A percentile compares a stretch with the other conserved stretches of the same genome.
Conservation (phyloP, 2,797 vertebrate genomes). For the Pseudopleuronectes americanus region DNA sequence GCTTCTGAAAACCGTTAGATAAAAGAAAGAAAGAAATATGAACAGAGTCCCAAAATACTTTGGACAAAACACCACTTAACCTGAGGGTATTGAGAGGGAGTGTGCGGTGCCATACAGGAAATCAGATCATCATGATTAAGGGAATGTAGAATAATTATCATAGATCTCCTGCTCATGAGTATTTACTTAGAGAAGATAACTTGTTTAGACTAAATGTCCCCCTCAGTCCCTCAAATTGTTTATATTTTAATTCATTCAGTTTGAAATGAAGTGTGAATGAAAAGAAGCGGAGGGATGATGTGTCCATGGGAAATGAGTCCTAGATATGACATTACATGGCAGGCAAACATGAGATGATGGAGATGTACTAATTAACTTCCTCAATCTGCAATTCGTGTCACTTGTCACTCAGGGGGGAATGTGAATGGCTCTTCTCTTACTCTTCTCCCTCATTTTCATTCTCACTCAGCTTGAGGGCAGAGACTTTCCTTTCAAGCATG, state of each 20-base stretch:
- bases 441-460: constrained; percentile 45
- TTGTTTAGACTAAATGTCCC: no score
- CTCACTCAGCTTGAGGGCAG: constrained; percentile 50
- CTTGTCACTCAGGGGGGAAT: constrained; percentile 54
- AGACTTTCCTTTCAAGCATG: constrained; percentile 50
- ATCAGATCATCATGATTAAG: not conserved
- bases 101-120: no score
- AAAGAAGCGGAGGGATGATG: no score
- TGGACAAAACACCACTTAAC: not conserved
- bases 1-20: no score
- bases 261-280: no score
- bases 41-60: no score
- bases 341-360: constrained; percentile 1
- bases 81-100: not conserved
- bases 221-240: no score
- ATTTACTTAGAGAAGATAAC: no score
- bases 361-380: constrained; percentile 45
- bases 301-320: not conserved
- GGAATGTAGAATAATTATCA: not conserved
- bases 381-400: constrained; percentile 45
- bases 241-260: no score
- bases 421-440: constrained; percentile 35
- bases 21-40: no score
- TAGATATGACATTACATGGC: constrained; percentile 31
- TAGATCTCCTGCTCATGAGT: not conserved